Evolutionary conservation across 2,888 invertebrate species (phyloP), one percentile per base, ranked within the genome.

Genomic region (Chrysolina oricalcia): DNA sequence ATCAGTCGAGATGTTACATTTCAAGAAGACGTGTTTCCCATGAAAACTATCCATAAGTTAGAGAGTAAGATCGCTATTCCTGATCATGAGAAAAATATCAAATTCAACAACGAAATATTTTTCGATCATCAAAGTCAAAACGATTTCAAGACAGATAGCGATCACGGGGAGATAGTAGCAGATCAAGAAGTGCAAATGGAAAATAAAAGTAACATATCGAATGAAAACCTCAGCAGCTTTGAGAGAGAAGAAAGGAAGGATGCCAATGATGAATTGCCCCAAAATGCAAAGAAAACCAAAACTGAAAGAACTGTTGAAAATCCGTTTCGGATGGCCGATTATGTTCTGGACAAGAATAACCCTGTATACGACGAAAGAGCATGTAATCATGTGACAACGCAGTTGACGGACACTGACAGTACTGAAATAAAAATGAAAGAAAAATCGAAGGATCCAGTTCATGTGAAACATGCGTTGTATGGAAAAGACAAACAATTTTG

Each of bases 141-240:
- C 6, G n/a, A 17, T 19, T 35, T 40, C 40, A 41, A n/a, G 35
- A 35, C 27, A 35, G 35, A 13, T 13, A 35, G 40, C 63, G 35
- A 63, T 63, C 63, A 63, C 35, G 9, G 63, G 63, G 63, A 63
- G 17, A 63, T 62, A 62, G 15, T 27, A 35, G 35, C 15, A 48
- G 48, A 48, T 48, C n/a, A 8, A 48, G 48, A 48, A n/a, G n/a
- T 48, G 48, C 48, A 48, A 48, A 48, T 48, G 15, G 48, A 10
- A 48, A n/a, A 15, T 13, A 15, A 48, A 48, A 48, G 48, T 48
- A n/a, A 48, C 6, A 48, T 48, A 48, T 48, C n/a, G 48, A 48
- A 48, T 48, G 48, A 48, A n/a, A 48, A 48, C n/a, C 48, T 2
- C 15, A n/a, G 15, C 2, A n/a, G 48, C 15, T 15, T 48, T 48